Conservation (phyloP, 2,113 vertebrate species). For the Oncorhynchus gorbuscha region DNA sequence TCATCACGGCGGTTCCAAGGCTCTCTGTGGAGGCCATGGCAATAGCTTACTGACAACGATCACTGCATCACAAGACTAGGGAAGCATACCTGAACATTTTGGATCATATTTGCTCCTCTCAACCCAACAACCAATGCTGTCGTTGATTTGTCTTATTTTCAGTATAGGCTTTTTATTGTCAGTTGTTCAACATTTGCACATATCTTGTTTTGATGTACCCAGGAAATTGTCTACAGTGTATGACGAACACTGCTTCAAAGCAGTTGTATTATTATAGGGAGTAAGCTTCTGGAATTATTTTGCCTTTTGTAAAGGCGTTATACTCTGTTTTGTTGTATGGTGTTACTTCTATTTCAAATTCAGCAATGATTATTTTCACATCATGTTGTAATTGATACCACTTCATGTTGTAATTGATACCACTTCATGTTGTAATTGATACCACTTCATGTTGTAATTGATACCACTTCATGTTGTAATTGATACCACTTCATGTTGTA, state of each 20-base stretch:
- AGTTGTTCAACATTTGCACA: conserved; percentile 25
- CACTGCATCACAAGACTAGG: not conserved
- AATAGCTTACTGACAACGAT: conserved; percentile 6
- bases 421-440: conserved; percentile 12
- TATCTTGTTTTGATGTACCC: not conserved
- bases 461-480: conserved; percentile 13
- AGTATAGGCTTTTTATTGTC: not conserved
- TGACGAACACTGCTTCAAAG: not conserved
- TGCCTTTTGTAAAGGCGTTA: conserved; percentile 41
- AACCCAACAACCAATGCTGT: not conserved
- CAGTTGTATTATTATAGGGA: not conserved
- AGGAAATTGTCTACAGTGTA: conserved; percentile 20
- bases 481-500: conserved; percentile 1
- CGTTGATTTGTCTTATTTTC: not conserved
- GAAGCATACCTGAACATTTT: not conserved
- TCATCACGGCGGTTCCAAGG: conserved; percentile 14
- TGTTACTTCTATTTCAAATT: not conserved
- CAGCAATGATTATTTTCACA: not conserved
- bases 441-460: conserved; percentile 1
- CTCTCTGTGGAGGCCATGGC: conserved; percentile 71
- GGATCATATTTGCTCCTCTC: not conserved
- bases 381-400: conserved; percentile 8
- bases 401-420: conserved; percentile 10
- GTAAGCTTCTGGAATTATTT: not conserved
- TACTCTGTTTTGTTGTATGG: not conserved